Percentiles rank a stretch among this genome's conserved stretches.
phyloP scores from a whole-genome alignment of 2,888 invertebrate species.

The Drosophila tripunctata region DNA sequence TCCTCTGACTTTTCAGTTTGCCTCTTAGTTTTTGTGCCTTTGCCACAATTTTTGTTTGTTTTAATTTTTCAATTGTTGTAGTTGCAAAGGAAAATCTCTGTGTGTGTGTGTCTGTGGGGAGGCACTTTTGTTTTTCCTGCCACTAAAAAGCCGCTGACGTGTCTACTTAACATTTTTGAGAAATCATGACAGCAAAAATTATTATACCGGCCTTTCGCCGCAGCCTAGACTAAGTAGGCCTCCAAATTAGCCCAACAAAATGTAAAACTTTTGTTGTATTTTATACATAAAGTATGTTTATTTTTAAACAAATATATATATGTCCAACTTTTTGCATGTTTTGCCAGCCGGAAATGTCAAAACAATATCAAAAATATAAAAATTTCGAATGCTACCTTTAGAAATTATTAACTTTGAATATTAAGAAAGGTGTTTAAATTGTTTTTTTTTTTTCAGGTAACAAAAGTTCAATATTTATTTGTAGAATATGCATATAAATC shows the following conservation, averaged over 20 bases:
- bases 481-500: too few species aligned
- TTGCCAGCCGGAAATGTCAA: slow-evolving; percentile 46
- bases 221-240: too few species aligned
- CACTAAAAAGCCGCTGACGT: slow-evolving; percentile 71
- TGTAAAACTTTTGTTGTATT: background rate
- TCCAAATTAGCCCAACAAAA: slow-evolving; percentile 54
- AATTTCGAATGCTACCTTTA: slow-evolving; percentile 27
- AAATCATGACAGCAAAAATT: slow-evolving; percentile 61
- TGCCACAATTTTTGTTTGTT: slow-evolving; percentile 58
- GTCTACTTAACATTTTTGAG: slow-evolving; percentile 72
- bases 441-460: too few species aligned
- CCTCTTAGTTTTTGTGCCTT: slow-evolving; percentile 57
- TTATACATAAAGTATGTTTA: slow-evolving; percentile 1
- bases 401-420: background rate
- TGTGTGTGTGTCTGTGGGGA: background rate
- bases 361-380: slow-evolving; percentile 28
- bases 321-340: slow-evolving; percentile 13
- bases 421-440: too few species aligned
- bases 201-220: slow-evolving; percentile 32
- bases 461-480: too few species aligned
- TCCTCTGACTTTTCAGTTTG: too few species aligned
- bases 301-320: slow-evolving; percentile 15
- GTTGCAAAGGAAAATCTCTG: slow-evolving; percentile 26
- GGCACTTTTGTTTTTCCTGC: slow-evolving; percentile 69
- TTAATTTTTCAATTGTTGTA: slow-evolving; percentile 25